A percentile compares a stretch with the other conserved stretches of the same genome.
These are phyloP conservation scores for Cottus gobio DNA, from an alignment of 2,113 vertebrate genomes.

Conservation along the genomic window DNA sequence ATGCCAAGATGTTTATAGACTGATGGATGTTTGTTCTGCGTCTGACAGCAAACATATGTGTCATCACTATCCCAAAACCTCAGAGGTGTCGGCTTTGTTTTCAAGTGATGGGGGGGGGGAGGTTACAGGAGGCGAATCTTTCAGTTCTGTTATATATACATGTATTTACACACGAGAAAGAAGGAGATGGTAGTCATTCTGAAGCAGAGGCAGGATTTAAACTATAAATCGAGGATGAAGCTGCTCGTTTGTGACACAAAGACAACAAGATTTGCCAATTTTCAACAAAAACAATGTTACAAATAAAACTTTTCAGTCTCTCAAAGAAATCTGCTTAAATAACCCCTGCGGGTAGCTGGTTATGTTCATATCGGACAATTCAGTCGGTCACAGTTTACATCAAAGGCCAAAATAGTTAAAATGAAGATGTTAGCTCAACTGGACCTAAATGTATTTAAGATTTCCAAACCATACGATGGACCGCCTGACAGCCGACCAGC, in stretches of 20 bases:
- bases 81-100: constrained; percentile 6
- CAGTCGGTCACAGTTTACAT: not conserved
- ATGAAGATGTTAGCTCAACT: not conserved
- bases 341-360: no score
- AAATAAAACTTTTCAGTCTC: not conserved
- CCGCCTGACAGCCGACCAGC: not conserved
- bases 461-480: no score
- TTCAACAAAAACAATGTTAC: not conserved
- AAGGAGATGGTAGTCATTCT: not conserved
- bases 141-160: not conserved
- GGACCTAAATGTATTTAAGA: not conserved
- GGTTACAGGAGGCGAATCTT: not conserved
- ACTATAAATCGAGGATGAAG: not conserved
- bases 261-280: not conserved
- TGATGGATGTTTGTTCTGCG: not conserved
- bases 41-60: not conserved
- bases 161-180: no score
- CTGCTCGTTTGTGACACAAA: not conserved
- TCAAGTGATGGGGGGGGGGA: not conserved
- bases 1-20: not conserved
- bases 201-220: not conserved
- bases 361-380: not conserved
- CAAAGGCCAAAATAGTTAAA: not conserved
- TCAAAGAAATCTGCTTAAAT: not conserved
- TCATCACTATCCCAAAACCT: constrained; percentile 21